Evolutionary conservation across 2,113 vertebrate genomes (phyloP), one percentile per base, ranked within the genome.

Genomic region (Ia io): DNA sequence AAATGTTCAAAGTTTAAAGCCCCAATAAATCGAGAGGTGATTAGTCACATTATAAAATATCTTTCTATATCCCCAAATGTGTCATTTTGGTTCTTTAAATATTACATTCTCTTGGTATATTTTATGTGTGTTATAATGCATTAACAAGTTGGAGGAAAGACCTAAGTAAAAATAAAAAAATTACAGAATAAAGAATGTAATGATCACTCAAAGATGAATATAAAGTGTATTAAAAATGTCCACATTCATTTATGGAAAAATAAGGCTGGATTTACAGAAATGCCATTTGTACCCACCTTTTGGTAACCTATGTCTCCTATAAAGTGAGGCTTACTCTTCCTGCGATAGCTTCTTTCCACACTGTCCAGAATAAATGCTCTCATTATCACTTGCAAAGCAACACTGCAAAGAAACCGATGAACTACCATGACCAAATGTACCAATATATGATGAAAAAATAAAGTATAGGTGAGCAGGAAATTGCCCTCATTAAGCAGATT

Each of bases 401-500:
- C 14, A 86, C 95, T 94, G 22, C 30, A 92, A 91, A 91, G 51
- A 44, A 83, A 89, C 4, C 42, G 71, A 83, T 91, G 69, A 77
- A 76, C 42, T 53, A 44, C 22, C 47, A 88, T 73, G 44, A 86
- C 67, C 51, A 96, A 88, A 92, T 88, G 69, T 51, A 63, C 67
- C 40, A 92, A 96, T 89, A 78, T 35, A 79, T 94, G 84, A 93
- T 94, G 94, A 91, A 93, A 85, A 97, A 95, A 88, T 95, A 88
- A 92, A 74, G 63, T 53, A 18, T 82, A 79, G 79, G 23, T 89
- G 95, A 76, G 53, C 28, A 88, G 53, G 70, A 95, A 97, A 91
- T 73, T 92, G 18, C 61, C 91, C 56, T 91, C 49, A 47, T 67
- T 77, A 88, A 95, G 82, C 23, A 94, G 42, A 96, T 91, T 90